These are phyloP conservation scores for Nomada fabriciana DNA, from an alignment of 2,888 invertebrate genomes.

Conservation along the genomic window DNA sequence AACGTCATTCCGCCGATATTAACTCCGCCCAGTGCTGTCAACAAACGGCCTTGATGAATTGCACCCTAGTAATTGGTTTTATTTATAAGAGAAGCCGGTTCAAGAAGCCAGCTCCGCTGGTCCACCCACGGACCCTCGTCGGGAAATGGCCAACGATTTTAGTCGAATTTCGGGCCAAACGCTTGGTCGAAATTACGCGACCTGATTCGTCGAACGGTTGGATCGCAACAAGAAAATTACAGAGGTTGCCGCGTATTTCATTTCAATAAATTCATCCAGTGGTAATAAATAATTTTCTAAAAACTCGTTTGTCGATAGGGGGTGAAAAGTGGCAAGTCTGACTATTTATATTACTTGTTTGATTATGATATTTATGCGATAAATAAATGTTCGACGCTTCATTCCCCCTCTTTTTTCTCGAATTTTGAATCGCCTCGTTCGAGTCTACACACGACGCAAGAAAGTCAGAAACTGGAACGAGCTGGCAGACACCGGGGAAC, in stretches of 20 bases:
- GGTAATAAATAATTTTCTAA: too few relatives aligned
- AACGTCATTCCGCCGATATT: conserved; percentile 44
- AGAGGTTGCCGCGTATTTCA: too few relatives aligned
- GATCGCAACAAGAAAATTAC: too few relatives aligned
- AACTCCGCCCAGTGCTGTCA: conserved; percentile 27
- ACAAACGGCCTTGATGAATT: conserved; percentile 31
- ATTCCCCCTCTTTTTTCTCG: too few relatives aligned
- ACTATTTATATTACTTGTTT: too few relatives aligned
- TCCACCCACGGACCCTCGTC: neutral
- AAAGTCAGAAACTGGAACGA: conserved; percentile 18
- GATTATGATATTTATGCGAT: too few relatives aligned
- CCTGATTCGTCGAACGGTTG: too few relatives aligned
- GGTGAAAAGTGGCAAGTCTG: too few relatives aligned
- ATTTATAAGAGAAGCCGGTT: conserved; percentile 24
- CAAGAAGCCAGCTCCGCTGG: neutral
- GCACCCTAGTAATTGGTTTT: conserved; percentile 29
- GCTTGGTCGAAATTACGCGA: neutral
- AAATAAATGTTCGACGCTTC: too few relatives aligned
- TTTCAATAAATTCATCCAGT: too few relatives aligned
- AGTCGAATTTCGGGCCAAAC: neutral
- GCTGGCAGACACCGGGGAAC: neutral
- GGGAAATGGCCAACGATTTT: neutral
- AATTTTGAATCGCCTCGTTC: neutral
- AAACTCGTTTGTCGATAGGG: too few relatives aligned
- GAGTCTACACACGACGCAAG: neutral